Evolutionary conservation across 2,888 invertebrate species (phyloP).

Genomic region (Tachina fera): DNA sequence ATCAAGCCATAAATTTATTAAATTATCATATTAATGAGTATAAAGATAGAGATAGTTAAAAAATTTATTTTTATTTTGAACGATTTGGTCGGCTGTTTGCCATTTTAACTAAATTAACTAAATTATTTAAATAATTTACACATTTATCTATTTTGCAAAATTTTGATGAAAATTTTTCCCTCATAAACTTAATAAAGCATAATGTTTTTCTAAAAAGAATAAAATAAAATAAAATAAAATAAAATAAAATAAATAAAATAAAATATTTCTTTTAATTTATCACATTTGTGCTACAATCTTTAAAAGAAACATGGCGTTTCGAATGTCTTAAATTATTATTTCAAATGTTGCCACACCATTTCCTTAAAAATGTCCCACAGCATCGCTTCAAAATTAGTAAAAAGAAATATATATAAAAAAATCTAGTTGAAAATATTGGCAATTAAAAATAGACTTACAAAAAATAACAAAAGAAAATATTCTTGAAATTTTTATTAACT

Average conservation of each 20-base stretch:
- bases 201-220: background rate
- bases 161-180: constrained; percentile 3
- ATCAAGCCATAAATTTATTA: too few species aligned
- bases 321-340: constrained; percentile 12
- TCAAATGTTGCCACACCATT: constrained; percentile 26
- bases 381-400: constrained; percentile 46
- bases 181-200: background rate
- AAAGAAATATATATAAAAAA: background rate
- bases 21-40: too few species aligned
- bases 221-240: too few species aligned
- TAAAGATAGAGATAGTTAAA: too few species aligned
- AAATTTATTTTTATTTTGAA: too few species aligned
- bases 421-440: constrained; percentile 70
- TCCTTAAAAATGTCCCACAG: background rate
- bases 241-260: background rate
- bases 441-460: constrained; percentile 74
- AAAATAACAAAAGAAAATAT: constrained; percentile 61
- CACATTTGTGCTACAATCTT: background rate
- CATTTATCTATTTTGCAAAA: too few species aligned
- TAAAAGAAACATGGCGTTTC: background rate
- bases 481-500: constrained; percentile 73
- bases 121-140: too few species aligned
- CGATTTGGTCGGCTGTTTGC: too few species aligned
- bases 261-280: background rate
- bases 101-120: too few species aligned